Conservation (phyloP, 2,113 vertebrate species). For the Gavialis gangeticus region DNA sequence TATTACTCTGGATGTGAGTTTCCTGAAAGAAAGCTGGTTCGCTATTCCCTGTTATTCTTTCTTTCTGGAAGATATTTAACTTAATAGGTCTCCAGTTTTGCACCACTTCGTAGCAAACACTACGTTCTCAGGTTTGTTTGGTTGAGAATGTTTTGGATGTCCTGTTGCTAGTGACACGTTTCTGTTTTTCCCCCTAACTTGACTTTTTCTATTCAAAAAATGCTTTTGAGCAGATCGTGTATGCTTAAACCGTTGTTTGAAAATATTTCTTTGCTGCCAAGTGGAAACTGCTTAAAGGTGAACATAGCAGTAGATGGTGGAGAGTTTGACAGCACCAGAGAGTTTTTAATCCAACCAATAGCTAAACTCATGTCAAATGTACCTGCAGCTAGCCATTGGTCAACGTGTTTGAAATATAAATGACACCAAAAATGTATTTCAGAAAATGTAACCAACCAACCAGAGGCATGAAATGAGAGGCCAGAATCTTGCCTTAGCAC, state of each 20-base stretch:
- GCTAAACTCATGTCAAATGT: background rate
- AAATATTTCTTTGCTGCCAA: slow-evolving; percentile 24
- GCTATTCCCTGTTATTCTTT: background rate
- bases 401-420: slow-evolving; percentile 37
- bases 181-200: background rate
- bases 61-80: background rate
- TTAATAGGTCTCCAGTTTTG: background rate
- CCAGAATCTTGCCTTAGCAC: background rate
- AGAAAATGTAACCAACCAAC: slow-evolving; percentile 6
- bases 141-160: slow-evolving; percentile 19
- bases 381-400: background rate
- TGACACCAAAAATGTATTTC: slow-evolving; percentile 27
- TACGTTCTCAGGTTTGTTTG: background rate
- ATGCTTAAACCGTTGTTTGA: background rate
- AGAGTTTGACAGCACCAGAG: background rate
- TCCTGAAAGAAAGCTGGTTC: background rate
- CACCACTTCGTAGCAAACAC: background rate
- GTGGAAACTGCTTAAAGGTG: background rate
- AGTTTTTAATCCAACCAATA: slow-evolving; percentile 2
- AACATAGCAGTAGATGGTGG: background rate
- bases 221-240: slow-evolving; percentile 17
- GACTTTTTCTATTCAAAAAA: slow-evolving; percentile 14
- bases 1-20: background rate
- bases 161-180: background rate
- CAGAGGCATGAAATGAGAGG: slow-evolving; percentile 1